phyloP scores from a whole-genome alignment of 2,888 invertebrate genomes.

The Matsumyia berberina region DNA sequence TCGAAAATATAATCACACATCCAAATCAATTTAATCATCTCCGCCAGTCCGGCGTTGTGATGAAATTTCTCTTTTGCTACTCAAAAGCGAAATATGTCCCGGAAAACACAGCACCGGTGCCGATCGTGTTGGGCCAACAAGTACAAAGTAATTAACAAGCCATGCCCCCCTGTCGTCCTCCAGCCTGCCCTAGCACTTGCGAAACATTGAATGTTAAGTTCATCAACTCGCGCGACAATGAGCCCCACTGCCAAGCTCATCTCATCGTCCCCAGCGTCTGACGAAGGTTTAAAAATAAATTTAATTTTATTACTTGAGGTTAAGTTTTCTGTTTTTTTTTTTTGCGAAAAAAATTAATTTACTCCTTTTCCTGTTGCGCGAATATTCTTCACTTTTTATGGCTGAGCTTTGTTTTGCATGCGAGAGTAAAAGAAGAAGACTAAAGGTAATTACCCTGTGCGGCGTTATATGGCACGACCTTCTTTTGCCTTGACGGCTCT shows the following conservation, averaged over 20 bases:
- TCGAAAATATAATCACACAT: constrained; percentile 40
- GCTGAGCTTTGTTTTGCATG: constrained; percentile 59
- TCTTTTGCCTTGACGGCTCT: constrained; percentile 86
- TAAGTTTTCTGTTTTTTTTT: constrained; percentile 18
- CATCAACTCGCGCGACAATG: constrained; percentile 59
- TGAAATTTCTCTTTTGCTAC: constrained; percentile 62
- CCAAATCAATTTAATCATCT: constrained; percentile 54
- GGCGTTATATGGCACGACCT: constrained; percentile 89
- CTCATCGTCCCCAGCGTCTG: constrained; percentile 53
- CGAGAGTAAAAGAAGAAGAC: constrained; percentile 4
- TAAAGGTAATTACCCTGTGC: constrained; percentile 86
- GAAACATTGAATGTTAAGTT: constrained; percentile 36
- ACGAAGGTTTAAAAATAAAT: constrained; percentile 70
- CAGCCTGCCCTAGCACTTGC: constrained; percentile 12
- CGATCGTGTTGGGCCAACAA: constrained; percentile 22
- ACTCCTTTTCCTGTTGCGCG: constrained; percentile 60
- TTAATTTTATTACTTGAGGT: constrained; percentile 52
- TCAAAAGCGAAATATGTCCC: constrained; percentile 34
- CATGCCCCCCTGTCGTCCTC: constrained; percentile 2
- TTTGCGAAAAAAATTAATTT: constrained; percentile 40
- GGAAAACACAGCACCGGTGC: constrained; percentile 13
- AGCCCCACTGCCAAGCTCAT: constrained; percentile 60
- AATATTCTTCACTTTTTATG: constrained; percentile 9
- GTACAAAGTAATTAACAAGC: constrained; percentile 64
- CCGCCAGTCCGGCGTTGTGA: constrained; percentile 3